Percentiles rank a stretch among this genome's conserved stretches.
phyloP scores from a whole-genome alignment of 2,797 vertebrate genomes.

The Chelon labrosus region DNA sequence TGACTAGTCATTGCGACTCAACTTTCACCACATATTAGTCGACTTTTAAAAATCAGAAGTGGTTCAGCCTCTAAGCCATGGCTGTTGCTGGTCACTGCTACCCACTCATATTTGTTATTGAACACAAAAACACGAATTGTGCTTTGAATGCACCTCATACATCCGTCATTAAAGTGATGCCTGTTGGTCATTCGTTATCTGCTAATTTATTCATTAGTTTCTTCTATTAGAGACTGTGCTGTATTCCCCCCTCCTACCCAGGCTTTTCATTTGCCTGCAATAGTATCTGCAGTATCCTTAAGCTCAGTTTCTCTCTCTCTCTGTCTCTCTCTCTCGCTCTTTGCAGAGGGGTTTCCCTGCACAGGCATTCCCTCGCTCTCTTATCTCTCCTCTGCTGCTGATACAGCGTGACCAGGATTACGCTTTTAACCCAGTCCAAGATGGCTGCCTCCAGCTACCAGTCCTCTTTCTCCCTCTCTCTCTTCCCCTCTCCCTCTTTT shows the following conservation, averaged over 20 bases:
- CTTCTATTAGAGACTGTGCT: slow-evolving; percentile 18
- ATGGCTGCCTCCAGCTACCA: slow-evolving; percentile 68
- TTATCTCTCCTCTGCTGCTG: slow-evolving; percentile 72
- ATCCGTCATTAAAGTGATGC: slow-evolving; percentile 15
- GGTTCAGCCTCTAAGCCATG: too few species aligned
- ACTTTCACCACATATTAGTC: too few species aligned
- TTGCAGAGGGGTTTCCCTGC: slow-evolving; percentile 72
- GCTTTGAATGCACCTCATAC: neutral
- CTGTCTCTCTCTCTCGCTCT: slow-evolving; percentile 22
- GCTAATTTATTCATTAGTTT: slow-evolving; percentile 18
- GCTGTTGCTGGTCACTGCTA: too few species aligned
- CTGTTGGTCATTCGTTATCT: slow-evolving; percentile 10
- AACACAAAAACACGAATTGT: too few species aligned
- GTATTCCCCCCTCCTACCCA: slow-evolving; percentile 29
- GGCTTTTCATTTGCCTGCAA: slow-evolving; percentile 58
- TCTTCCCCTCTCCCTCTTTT: neutral
- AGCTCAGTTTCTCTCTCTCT: slow-evolving; percentile 17
- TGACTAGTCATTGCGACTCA: too few species aligned
- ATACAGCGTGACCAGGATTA: slow-evolving; percentile 74
- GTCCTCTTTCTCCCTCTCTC: slow-evolving; percentile 14
- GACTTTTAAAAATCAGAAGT: too few species aligned
- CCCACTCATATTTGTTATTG: too few species aligned
- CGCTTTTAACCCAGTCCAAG: slow-evolving; percentile 74
- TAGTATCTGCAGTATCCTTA: slow-evolving; percentile 62
- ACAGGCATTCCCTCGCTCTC: slow-evolving; percentile 70